Conservation (phyloP, 2,888 invertebrate genomes). For the Pristionchus maxplancki region DNA sequence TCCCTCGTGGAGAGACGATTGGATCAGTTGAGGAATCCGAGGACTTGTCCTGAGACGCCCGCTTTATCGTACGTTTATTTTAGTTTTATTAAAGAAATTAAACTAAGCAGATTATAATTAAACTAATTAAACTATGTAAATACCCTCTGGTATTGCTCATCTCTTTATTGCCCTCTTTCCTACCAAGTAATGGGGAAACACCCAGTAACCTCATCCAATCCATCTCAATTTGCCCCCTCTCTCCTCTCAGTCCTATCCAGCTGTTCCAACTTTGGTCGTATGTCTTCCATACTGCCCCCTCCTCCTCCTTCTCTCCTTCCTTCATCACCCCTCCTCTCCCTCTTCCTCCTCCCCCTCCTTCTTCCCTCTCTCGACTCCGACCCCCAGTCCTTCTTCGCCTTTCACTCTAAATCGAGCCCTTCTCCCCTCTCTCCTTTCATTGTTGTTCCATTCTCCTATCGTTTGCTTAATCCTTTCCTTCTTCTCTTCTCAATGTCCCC, state of each 20-base stretch:
- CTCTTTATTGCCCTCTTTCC: background rate
- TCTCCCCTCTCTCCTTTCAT: background rate
- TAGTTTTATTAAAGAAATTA: background rate
- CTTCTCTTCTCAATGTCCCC: conserved; percentile 31
- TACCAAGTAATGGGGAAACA: background rate
- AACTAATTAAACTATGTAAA: too few species aligned
- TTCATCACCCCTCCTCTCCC: background rate
- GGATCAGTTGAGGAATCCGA: conserved; percentile 32
- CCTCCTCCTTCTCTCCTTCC: background rate
- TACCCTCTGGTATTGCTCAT: background rate
- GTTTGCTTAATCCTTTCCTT: background rate
- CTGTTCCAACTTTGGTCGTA: conserved; percentile 12
- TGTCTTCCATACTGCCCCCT: conserved; percentile 1
- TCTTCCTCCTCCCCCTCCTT: background rate
- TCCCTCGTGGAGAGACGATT: conserved; percentile 44
- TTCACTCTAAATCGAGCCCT: background rate
- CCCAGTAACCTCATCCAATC: conserved; percentile 10
- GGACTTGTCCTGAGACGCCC: conserved; percentile 27
- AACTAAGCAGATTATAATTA: background rate
- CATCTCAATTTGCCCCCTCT: background rate
- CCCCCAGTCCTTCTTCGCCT: conserved; percentile 35
- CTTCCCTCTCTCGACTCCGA: background rate
- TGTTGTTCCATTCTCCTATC: background rate
- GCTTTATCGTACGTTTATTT: background rate
- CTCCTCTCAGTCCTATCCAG: conserved; percentile 9